Evolutionary conservation across 1,140 invertebrate species (phyloP), one percentile per base, ranked within the genome.

Genomic region (Phthorimaea operculella): DNA sequence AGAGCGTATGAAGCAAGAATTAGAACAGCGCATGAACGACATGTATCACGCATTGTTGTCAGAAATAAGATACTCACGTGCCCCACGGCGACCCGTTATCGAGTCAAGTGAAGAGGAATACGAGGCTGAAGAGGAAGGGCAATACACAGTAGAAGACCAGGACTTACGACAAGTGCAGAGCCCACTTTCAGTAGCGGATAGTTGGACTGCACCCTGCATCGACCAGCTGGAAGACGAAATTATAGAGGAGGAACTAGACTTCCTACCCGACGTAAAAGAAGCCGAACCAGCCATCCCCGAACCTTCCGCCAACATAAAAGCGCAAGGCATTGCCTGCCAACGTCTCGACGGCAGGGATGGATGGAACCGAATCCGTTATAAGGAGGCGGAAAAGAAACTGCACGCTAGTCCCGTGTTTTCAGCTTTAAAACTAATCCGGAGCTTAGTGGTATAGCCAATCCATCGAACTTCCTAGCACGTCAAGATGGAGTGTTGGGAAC

Each of bases 331-430:
- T 5, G 9, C 45, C 0, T 64, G 58, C 54, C 64, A 67, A 44
- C 57, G 54, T 44, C 44, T 69, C 9, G 39, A 42, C 14, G 57
- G 61, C 14, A 54, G 49, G 0, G 2, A 16, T 11, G 18, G 12
- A 9, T 71, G 59, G 63, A 66, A 68, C 52, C 63, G 56, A 39
- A 62, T 70, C 17, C 21, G 60, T 10, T 68, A 68, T 47, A 63
- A 60, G n/a, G 58, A 71, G 11, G 61, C 59, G 9, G 55, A 68
- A 34, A 62, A 68, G 48, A 63, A 52, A 28, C 55, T 50, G 14
- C 47, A 28, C 15, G 54, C 17, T 21, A n/a, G 33, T 33, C 34
- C 54, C 9, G 54, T 56, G 17, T 56, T 50, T 14, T 21, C 17
- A 6, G 17, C 48, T 9, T 28, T 56, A 12, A 56, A 56, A 39